Base-by-base conservation (phyloP, 2,888 invertebrate genomes). In the Lepas anatifera region DNA sequence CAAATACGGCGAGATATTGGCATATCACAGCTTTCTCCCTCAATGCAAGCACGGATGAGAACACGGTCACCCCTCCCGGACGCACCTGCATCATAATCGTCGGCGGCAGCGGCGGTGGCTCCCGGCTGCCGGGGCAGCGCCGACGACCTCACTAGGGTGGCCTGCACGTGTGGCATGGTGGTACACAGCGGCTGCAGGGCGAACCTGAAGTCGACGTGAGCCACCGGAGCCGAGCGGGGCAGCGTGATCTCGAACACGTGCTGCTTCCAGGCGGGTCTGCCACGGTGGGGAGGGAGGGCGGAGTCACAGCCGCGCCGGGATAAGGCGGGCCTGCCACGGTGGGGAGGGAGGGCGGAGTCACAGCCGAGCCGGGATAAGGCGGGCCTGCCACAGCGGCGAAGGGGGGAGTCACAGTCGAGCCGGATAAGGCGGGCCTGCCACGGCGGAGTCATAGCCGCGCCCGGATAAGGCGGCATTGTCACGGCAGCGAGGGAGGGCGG, bases 171-270 rank as follows among this genome's bases (percentile, higher is more conserved):
- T 0, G 94, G 93, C 63, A 88, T 84, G 73, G 87, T 85, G 1
- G 87, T 84, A 76, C 89, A 90, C 8, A 88, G 86, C 8, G 87
- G 85, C 77, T 92, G 92, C 43, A 95, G 81, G 0, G 87, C 87
- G 77, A 94, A 95, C 74, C 89, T 88, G 66, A 95, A 87, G 78
- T 95, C 94, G 35, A 95, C 87, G 77, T 95, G 95, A n/a, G 93
- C 93, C 70, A 95, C 82, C 46, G 67, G 41, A 68, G 78, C 77
- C 7, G 88, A 87, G 74, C 88, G 87, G 0, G 93, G 91, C 69
- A 95, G 79, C 0, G 92, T 91, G 11, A 95, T 81, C 79, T 95
- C 95, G 76, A 95, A 88, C 37, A 95, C 86, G 76, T 95, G 95
- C 78, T 95, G 95, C 77, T 94, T 92, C 91, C 92, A 94, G 22